Evolutionary conservation across 1,140 invertebrate species (phyloP).

Genomic region (Bombus sylvicola): DNA sequence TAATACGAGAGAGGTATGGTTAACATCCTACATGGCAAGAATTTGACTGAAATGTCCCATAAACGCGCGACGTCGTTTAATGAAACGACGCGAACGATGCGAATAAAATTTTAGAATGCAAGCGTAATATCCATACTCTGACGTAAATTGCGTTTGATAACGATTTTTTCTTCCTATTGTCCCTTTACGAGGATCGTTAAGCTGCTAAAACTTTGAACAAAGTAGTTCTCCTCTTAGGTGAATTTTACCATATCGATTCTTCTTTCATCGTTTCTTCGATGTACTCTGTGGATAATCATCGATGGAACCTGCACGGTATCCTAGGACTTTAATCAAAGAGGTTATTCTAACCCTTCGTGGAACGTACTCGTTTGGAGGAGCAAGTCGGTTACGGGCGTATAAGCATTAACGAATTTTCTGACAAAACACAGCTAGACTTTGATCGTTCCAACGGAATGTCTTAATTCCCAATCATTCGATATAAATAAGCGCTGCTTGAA

Average conservation of each 20-base stretch:
- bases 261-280: neutral
- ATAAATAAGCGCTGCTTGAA: neutral
- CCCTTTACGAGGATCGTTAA: neutral
- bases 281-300: neutral
- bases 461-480: neutral
- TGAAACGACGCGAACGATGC: neutral
- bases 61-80: neutral
- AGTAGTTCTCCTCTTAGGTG: neutral
- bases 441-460: neutral
- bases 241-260: neutral
- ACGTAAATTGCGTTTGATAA: neutral
- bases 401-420: neutral
- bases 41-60: neutral
- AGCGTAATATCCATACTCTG: neutral
- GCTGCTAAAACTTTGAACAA: neutral
- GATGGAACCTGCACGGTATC: neutral
- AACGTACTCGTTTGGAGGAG: too few relatives aligned
- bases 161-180: neutral
- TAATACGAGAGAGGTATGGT: neutral
- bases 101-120: neutral
- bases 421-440: neutral
- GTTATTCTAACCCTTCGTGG: too few relatives aligned
- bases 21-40: neutral
- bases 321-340: neutral
- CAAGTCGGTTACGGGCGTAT: too few relatives aligned